phyloP scores from a whole-genome alignment of 2,888 invertebrate genomes.

The Habrosyne pyritoides region DNA sequence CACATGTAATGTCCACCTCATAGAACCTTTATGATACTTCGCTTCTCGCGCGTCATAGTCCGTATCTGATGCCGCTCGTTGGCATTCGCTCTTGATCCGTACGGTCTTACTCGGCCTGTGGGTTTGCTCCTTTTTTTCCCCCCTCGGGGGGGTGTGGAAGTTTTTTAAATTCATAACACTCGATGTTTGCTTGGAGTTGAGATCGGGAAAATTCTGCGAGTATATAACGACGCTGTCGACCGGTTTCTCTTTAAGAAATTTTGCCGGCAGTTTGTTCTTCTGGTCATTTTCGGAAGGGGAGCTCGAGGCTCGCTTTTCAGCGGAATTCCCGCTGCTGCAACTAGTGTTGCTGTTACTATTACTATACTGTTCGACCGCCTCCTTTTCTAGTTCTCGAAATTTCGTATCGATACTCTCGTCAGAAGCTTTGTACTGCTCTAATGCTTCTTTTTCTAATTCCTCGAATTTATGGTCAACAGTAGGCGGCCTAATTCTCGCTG shows the following conservation, averaged over 20 bases:
- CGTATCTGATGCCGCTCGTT: slow-evolving; percentile 72
- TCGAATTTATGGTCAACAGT: slow-evolving; percentile 75
- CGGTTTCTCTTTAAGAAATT: slow-evolving; percentile 73
- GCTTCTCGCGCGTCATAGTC: slow-evolving; percentile 67
- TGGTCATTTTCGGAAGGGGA: slow-evolving; percentile 48
- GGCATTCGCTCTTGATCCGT: slow-evolving; percentile 59
- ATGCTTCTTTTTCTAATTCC: slow-evolving; percentile 83
- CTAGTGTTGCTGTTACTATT: slow-evolving; percentile 78
- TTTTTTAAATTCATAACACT: slow-evolving; percentile 80
- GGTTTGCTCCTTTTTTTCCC: slow-evolving; percentile 76
- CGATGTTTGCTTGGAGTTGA: slow-evolving; percentile 64
- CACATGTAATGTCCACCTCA: slow-evolving; percentile 69
- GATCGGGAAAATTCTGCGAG: slow-evolving; percentile 77
- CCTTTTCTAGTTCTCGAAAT: slow-evolving; percentile 85
- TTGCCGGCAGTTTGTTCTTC: slow-evolving; percentile 58
- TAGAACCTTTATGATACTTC: slow-evolving; percentile 59
- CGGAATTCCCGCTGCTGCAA: slow-evolving; percentile 72
- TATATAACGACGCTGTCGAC: slow-evolving; percentile 75
- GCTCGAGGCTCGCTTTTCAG: slow-evolving; percentile 56
- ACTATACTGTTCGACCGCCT: slow-evolving; percentile 87
- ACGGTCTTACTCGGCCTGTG: slow-evolving; percentile 62
- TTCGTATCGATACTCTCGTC: slow-evolving; percentile 83
- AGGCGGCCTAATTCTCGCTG: slow-evolving; percentile 57
- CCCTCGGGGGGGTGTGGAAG: slow-evolving; percentile 81
- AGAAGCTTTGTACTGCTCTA: slow-evolving; percentile 84